phyloP scores from a whole-genome alignment of 1,140 invertebrate species.

The Drosophila littoralis region DNA sequence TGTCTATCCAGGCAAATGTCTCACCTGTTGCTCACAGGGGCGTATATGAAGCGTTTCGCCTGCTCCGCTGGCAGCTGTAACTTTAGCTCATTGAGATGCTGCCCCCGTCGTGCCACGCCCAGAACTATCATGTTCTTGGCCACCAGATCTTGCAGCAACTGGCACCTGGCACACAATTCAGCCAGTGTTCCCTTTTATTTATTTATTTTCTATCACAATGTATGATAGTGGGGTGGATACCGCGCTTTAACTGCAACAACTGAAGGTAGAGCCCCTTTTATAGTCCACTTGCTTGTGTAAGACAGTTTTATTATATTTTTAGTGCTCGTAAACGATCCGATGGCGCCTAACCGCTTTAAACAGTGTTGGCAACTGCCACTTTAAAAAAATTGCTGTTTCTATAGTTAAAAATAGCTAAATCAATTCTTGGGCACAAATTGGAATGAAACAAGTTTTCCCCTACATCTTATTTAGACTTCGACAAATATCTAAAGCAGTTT shows the following conservation, averaged over 20 bases:
- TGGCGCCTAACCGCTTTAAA: too few species aligned
- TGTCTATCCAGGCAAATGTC: conserved; percentile 88
- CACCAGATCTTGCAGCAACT: conserved; percentile 68
- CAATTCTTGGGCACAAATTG: too few species aligned
- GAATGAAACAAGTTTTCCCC: too few species aligned
- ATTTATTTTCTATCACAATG: too few species aligned
- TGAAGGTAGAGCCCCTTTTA: background rate
- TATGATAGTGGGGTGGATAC: too few species aligned
- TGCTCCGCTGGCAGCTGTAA: conserved; percentile 37
- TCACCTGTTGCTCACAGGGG: conserved; percentile 87
- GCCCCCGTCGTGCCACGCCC: conserved; percentile 87
- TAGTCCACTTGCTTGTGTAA: background rate
- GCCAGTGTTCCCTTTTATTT: conserved; percentile 44
- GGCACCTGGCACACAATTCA: conserved; percentile 45
- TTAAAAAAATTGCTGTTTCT: too few species aligned
- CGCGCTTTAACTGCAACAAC: too few species aligned
- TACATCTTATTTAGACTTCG: too few species aligned
- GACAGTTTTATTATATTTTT: too few species aligned
- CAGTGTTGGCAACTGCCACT: too few species aligned
- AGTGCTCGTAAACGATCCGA: background rate
- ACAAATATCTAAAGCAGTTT: too few species aligned
- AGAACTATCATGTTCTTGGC: conserved; percentile 87
- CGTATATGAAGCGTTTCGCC: conserved; percentile 84
- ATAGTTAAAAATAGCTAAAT: too few species aligned
- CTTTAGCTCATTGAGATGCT: conserved; percentile 84